Evolutionary conservation across 2,113 vertebrate genomes (phyloP).

Genomic region (Rana temporaria): DNA sequence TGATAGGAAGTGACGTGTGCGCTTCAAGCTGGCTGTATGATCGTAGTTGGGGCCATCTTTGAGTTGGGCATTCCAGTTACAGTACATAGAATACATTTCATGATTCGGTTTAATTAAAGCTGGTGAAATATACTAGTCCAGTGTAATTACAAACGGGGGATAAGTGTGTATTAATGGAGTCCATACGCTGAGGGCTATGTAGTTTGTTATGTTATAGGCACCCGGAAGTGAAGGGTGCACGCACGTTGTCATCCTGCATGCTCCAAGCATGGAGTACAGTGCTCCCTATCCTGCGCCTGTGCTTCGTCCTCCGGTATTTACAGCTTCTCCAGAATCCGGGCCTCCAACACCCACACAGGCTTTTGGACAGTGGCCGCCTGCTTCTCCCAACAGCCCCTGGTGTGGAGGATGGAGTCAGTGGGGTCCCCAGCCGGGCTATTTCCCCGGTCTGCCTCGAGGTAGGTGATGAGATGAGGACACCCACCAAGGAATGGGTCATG

Average conservation of each 20-base stretch:
- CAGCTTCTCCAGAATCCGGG: conserved; percentile 35
- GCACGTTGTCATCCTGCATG: conserved; percentile 42
- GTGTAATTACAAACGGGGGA: too few relatives aligned
- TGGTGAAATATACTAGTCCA: neutral
- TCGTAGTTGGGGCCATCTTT: neutral
- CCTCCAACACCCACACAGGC: conserved; percentile 54
- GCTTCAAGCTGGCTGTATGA: neutral
- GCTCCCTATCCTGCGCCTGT: conserved; percentile 27
- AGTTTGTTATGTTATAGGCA: too few relatives aligned
- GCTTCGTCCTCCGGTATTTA: neutral
- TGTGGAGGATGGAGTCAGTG: conserved; percentile 48
- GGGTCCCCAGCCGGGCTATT: neutral
- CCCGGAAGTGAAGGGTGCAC: conserved; percentile 60
- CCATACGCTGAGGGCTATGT: too few relatives aligned
- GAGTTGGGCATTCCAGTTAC: neutral
- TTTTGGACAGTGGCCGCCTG: neutral
- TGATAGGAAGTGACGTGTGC: neutral
- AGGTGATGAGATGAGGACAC: neutral
- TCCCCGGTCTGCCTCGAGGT: neutral
- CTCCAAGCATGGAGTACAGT: conserved; percentile 26
- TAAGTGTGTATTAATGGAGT: too few relatives aligned
- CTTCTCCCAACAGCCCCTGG: conserved; percentile 33
- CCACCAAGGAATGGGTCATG: too few relatives aligned
- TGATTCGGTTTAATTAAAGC: neutral
- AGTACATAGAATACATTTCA: neutral